Evolutionary conservation across 2,797 vertebrate genomes (phyloP).

Genomic region (Poecile montanus): DNA sequence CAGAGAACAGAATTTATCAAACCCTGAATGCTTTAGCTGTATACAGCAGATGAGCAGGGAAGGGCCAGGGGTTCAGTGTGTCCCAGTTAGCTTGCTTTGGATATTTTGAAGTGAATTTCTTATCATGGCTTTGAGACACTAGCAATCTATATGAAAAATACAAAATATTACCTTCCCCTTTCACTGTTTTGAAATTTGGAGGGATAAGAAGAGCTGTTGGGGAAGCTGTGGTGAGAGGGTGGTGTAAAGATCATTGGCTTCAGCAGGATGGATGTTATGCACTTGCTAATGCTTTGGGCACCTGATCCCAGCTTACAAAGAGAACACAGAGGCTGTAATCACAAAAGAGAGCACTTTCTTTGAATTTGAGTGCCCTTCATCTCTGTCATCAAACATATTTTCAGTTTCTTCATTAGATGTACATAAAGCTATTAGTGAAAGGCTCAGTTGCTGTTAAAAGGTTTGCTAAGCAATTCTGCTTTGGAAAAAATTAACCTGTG

Average conservation of each 20-base stretch:
- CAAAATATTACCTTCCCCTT: not conserved
- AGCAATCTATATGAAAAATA: not conserved
- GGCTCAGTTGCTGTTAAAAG: not conserved
- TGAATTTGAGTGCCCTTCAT: not conserved
- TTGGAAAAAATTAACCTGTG: not conserved
- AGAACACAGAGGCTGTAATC: not conserved
- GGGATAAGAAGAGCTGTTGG: not conserved
- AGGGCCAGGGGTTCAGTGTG: not conserved
- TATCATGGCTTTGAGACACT: not conserved
- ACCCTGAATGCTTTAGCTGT: not conserved
- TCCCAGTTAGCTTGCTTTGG: not conserved
- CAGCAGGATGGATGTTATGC: not conserved
- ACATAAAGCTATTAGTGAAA: not conserved
- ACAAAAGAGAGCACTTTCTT: not conserved
- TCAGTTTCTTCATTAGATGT: conserved; percentile 2
- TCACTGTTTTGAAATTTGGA: not conserved
- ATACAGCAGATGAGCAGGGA: not conserved
- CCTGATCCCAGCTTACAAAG: not conserved
- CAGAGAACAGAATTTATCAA: not conserved
- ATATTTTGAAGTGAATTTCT: not conserved
- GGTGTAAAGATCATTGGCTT: not conserved
- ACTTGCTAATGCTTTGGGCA: not conserved
- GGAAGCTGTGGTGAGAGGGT: not conserved
- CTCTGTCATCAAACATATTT: not conserved
- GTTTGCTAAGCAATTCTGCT: not conserved